Conservation (phyloP, 1,140 invertebrate genomes). For the Neodiprion pinetum region DNA sequence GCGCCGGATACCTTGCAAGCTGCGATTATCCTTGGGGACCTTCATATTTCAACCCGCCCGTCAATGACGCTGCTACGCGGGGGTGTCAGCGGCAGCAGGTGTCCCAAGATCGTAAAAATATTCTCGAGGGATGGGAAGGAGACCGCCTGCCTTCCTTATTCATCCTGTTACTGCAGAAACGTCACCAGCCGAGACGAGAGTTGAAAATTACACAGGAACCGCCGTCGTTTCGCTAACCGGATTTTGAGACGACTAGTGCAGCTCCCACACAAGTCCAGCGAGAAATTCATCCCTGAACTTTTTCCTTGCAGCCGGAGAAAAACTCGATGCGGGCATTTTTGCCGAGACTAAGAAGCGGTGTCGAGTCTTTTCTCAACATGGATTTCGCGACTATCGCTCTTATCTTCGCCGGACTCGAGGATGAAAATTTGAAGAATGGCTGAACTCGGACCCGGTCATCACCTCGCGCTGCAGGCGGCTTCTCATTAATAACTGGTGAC, state of each 20-base stretch:
- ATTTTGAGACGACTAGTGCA: too few relatives aligned
- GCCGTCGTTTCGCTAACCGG: too few relatives aligned
- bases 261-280: too few relatives aligned
- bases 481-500: conserved; percentile 17
- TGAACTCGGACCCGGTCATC: neutral
- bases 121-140: neutral
- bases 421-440: neutral
- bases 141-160: conserved; percentile 20
- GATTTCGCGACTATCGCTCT: neutral
- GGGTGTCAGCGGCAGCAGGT: conserved; percentile 45
- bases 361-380: neutral
- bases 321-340: neutral
- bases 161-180: conserved; percentile 27
- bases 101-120: conserved; percentile 25
- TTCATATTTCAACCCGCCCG: conserved; percentile 50
- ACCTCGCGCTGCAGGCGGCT: neutral
- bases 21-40: conserved; percentile 33
- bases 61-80: conserved; percentile 41
- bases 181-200: too few relatives aligned
- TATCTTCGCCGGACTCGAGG: neutral
- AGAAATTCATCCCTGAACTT: too few relatives aligned
- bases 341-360: neutral
- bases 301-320: neutral
- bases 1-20: conserved; percentile 26
- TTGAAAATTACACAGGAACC: too few relatives aligned